Evolutionary conservation across 2,888 invertebrate species (phyloP).

Genomic region (Onthophagus sagittarius): DNA sequence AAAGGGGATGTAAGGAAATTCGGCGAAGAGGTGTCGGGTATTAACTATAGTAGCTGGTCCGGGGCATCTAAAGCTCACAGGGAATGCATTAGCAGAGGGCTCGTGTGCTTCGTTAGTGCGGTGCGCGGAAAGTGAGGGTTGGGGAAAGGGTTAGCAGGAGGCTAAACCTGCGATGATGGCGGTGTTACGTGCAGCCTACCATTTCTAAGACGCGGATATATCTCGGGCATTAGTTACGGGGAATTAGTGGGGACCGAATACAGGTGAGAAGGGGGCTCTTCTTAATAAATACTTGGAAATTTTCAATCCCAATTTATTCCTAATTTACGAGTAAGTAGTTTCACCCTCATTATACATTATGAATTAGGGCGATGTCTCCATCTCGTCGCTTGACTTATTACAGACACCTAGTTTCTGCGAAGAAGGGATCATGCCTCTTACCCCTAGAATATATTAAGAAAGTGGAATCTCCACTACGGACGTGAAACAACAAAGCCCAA

Average conservation of each 20-base stretch:
- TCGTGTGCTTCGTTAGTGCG: background rate
- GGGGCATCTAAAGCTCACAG: background rate
- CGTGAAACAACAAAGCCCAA: background rate
- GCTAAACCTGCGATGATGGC: constrained; percentile 45
- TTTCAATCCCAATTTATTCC: background rate
- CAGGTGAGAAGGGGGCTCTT: background rate
- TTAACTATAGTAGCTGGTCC: background rate
- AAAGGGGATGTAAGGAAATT: background rate
- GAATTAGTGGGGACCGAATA: constrained; percentile 13
- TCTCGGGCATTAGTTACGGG: constrained; percentile 35
- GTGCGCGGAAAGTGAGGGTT: background rate
- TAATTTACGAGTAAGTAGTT: background rate
- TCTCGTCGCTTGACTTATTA: background rate
- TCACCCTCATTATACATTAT: constrained; percentile 16
- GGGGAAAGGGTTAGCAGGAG: constrained; percentile 1
- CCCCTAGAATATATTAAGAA: background rate
- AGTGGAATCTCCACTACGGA: background rate
- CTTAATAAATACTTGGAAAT: background rate
- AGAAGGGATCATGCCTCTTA: background rate
- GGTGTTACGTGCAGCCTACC: constrained; percentile 38
- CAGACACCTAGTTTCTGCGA: background rate
- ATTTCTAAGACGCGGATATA: constrained; percentile 45
- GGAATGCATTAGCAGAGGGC: background rate
- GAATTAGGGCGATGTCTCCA: constrained; percentile 21
- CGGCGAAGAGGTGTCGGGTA: background rate